Conservation (phyloP, 2,888 invertebrate species). For the Xestoiulus laeticollis region DNA sequence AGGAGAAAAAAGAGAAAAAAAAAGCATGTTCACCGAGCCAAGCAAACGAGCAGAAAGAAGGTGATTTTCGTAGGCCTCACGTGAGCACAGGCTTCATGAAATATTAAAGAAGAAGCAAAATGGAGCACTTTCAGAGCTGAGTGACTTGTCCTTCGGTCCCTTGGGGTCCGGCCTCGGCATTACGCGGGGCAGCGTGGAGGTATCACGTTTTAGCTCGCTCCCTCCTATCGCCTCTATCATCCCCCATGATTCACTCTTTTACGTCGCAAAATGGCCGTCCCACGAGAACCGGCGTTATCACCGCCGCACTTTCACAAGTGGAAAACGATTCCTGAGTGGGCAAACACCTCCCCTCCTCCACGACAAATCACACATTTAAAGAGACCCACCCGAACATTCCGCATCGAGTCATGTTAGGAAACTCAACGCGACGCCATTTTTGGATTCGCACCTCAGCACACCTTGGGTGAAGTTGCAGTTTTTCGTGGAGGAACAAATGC, state of each 20-base stretch:
- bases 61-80: slow-evolving; percentile 16
- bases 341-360: neutral
- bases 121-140: slow-evolving; percentile 33
- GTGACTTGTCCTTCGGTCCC: slow-evolving; percentile 37
- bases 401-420: neutral
- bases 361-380: slow-evolving; percentile 16
- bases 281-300: slow-evolving; percentile 19
- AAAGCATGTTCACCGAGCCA: slow-evolving; percentile 21
- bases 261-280: slow-evolving; percentile 37
- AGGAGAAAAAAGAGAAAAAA: neutral
- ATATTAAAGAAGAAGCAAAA: slow-evolving; percentile 30
- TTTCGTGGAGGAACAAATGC: too few relatives aligned
- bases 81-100: slow-evolving; percentile 10
- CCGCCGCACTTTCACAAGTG: slow-evolving; percentile 37
- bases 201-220: slow-evolving; percentile 17
- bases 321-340: slow-evolving; percentile 37
- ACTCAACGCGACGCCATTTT: neutral
- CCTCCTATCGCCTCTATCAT: neutral
- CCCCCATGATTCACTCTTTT: slow-evolving; percentile 29
- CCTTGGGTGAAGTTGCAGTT: too few relatives aligned
- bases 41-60: slow-evolving; percentile 37
- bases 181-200: slow-evolving; percentile 18
- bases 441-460: too few relatives aligned
- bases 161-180: slow-evolving; percentile 11
- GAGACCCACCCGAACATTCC: neutral